These are phyloP conservation scores for Pteronura brasiliensis DNA, from an alignment of 2,113 vertebrate species.

Conservation along the genomic window DNA sequence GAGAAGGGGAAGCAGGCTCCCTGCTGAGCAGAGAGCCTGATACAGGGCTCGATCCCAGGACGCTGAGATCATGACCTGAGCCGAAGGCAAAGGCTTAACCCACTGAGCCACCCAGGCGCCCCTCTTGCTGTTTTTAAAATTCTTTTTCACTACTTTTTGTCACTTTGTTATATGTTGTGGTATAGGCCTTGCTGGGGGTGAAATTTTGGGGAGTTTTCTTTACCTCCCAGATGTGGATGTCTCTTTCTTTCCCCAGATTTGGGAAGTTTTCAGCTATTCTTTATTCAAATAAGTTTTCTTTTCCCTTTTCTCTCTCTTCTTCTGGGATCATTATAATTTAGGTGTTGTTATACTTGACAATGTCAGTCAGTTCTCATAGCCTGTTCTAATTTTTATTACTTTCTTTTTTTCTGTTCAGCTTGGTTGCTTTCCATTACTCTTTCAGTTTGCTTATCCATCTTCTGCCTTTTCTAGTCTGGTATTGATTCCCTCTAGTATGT, in stretches of 20 bases:
- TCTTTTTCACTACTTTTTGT: not conserved
- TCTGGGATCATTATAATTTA: not conserved
- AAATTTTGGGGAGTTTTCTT: not conserved
- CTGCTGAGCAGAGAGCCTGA: too few relatives aligned
- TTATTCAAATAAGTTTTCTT: not conserved
- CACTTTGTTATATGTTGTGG: not conserved
- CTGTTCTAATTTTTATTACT: not conserved
- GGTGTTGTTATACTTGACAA: not conserved
- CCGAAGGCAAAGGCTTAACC: too few relatives aligned
- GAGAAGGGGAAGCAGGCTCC: too few relatives aligned
- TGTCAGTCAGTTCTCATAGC: not conserved
- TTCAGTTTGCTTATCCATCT: not conserved
- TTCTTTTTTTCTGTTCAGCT: not conserved
- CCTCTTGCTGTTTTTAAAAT: not conserved
- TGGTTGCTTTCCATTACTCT: not conserved
- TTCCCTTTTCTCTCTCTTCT: not conserved
- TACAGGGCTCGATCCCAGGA: too few relatives aligned
- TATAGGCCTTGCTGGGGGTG: not conserved
- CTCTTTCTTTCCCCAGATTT: not conserved
- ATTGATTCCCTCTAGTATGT: not conserved
- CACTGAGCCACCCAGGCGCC: too few relatives aligned
- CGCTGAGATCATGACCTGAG: too few relatives aligned
- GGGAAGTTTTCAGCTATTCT: not conserved
- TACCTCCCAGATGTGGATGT: not conserved
- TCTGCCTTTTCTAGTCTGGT: not conserved